These are phyloP conservation scores for Nannoperca australis DNA, from an alignment of 2,797 vertebrate species.

Conservation along the genomic window DNA sequence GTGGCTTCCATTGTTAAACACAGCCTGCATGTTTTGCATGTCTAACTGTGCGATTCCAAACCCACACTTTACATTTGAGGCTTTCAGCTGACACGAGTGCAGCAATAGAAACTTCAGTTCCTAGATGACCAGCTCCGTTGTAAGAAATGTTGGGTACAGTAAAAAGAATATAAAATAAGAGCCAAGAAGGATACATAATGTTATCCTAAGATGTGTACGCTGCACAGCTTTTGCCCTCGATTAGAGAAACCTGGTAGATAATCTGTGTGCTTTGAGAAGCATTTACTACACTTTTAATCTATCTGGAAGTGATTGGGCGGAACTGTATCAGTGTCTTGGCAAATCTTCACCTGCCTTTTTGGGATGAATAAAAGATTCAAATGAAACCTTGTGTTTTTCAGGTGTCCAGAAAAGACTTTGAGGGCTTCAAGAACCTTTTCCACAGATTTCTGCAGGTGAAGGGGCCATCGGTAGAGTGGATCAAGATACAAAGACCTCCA, in stretches of 20 bases:
- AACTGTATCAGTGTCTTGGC: not conserved
- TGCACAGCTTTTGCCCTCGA: not conserved
- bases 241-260: not conserved
- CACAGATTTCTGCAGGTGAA: constrained; percentile 98
- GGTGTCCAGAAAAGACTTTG: constrained; percentile 92
- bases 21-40: not conserved
- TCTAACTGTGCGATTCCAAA: not conserved
- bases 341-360: not conserved
- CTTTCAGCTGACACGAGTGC: not conserved
- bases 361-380: not conserved
- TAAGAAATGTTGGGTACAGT: not conserved
- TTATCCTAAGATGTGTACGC: not conserved
- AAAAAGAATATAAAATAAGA: not conserved
- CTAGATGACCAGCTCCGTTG: not conserved
- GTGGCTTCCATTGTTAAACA: not conserved
- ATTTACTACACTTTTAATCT: not conserved
- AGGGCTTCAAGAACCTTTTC: constrained; percentile 95
- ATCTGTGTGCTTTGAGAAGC: not conserved
- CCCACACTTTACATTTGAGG: not conserved
- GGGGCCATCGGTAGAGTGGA: constrained; percentile 97
- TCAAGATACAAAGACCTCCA: constrained; percentile 96
- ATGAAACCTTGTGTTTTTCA: constrained; percentile 61
- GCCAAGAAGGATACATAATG: not conserved
- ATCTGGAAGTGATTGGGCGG: not conserved
- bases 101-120: not conserved